Base-by-base conservation (phyloP, 2,888 invertebrate genomes). In the Horisme vitalbata region DNA sequence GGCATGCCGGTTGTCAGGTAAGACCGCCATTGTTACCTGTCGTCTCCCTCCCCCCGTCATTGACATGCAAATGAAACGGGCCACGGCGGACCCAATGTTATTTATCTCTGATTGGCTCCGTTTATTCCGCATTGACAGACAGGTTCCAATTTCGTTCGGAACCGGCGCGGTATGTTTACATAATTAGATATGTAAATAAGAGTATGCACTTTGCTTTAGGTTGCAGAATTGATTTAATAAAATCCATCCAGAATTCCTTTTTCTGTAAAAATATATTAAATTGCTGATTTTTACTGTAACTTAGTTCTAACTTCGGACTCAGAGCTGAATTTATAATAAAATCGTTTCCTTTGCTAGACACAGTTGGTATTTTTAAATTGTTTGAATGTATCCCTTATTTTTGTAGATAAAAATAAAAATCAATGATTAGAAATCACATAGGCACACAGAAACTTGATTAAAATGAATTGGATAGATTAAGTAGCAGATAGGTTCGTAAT, bases 41-140 rank as follows among this genome's bases (percentile, higher is more conserved):
- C 56, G 55, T 27, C 51, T 60, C 52, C 59, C 66, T 51, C 66
- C 63, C 59, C 65, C 55, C 68, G 61, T 66, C 78, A 81, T 86
- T 82, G 85, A 75, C 82, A 88, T 88, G 88, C 81, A 87, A 88
- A 89, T 87, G 85, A 79, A 82, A 77, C 75, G 71, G 63, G 75
- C 75, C 77, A 68, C 77, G 74, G 76, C 74, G 75, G 83, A 81
- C 83, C 75, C 72, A 70, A 71, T 72, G 83, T 85, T 87, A 83
- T 86, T 87, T 87, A 88, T 86, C 84, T 88, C 83, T 85, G 85
- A 88, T 88, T 88, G 84, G 83, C 73, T 82, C 73, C 78, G 79
- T 83, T 81, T 82, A 85, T 85, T 79, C 77, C 83, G 77, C 73
- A 79, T 84, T 81, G 79, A 83, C 83, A 77, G 84, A 80, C 81